Base-by-base conservation (phyloP, 2,113 vertebrate species). In the Corvus moneduloides region DNA sequence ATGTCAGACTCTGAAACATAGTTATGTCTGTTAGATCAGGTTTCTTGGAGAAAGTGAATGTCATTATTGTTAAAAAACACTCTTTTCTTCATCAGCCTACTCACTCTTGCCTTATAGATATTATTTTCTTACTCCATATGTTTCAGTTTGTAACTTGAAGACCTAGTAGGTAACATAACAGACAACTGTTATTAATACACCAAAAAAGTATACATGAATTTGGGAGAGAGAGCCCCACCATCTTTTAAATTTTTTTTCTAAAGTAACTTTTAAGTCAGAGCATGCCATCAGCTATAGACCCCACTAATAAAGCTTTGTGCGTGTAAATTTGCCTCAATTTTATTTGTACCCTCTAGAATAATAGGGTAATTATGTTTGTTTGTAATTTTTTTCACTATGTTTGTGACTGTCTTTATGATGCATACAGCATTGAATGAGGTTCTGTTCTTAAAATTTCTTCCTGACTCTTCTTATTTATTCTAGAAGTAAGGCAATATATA, bases 161-260 rank as follows among this genome's bases (percentile, higher is more conserved):
- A 74, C 4, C 16, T 17, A 22, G 8, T 35, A 51, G 8, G 16
- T n/a, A 58, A 52, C 22, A 35, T 12, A 54, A 61, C 12, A 67
- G 21, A n/a, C 13, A 77, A 23, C 16, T 32, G 11, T 27, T 52
- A 73, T n/a, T 63, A 67, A 32, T 13, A 35, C 2, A 18, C 30
- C 4, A 8, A 30, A 19, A 26, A 54, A 12, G 9, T 8, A 84
- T 27, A 37, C 13, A 32, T 24, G 2, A 82, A 41, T 17, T 39
- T 48, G 8, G 13, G 37, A 30, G 18, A 59, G 5, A 64, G 6
- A 24, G 8, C 7, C 4, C 24, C 2, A 2, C 19, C 1, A 59
- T n/a, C 10, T 44, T 48, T 39, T 5, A 32, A 37, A 15, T 13
- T 43, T 24, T 52, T 68, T 68, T 87, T 52, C 7, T 79, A 26